Evolutionary conservation across 1,140 invertebrate species (phyloP), one percentile per base, ranked within the genome.

Genomic region (Habropoda laboriosa): DNA sequence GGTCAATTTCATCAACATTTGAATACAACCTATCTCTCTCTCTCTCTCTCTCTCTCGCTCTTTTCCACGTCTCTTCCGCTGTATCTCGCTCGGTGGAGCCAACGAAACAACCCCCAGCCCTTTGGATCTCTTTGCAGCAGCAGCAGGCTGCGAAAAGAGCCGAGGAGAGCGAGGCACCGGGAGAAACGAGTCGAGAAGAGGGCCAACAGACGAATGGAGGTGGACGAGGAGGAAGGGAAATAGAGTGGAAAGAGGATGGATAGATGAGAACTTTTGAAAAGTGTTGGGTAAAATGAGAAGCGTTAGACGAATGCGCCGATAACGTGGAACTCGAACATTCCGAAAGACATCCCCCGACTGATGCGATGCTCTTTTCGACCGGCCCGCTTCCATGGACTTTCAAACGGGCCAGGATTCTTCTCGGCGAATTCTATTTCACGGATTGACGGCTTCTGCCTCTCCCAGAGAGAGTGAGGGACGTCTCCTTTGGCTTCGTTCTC

Each of bases 1-100:
- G 92, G 92, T 93, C 92, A 93, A 93, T 93, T 93, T 93, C 92
- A 93, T 93, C 92, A 93, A 91, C 92, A 92, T 93, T 92, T 93
- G 91, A 92, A 92, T 92, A 91, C 90, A 89, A 88, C 78, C 81
- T 53, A 21, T 55, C 40, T 47, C 58, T 1, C 18, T 55, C 42
- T 30, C 30, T 53, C 30, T 45, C 66, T 49, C 47, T 32, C 60
- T 18, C 13, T 57, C 40, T 66, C 38, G 51, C 49, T 45, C 13
- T 45, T 51, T 7, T n/a, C 38, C 60, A 10, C 70, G 58, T 61
- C 64, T 58, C 67, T 79, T 79, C 68, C 72, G 49, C 71, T 77
- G 47, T 77, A 68, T 67, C 64, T 61, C 24, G 32, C 53, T 58
- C 61, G 68, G 35, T 51, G 51, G 64, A 74, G 83, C 66, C 75